Evolutionary conservation across 1,140 invertebrate genomes (phyloP), one percentile per base, ranked within the genome.

Genomic region (Brachionus asplanchnoidis): DNA sequence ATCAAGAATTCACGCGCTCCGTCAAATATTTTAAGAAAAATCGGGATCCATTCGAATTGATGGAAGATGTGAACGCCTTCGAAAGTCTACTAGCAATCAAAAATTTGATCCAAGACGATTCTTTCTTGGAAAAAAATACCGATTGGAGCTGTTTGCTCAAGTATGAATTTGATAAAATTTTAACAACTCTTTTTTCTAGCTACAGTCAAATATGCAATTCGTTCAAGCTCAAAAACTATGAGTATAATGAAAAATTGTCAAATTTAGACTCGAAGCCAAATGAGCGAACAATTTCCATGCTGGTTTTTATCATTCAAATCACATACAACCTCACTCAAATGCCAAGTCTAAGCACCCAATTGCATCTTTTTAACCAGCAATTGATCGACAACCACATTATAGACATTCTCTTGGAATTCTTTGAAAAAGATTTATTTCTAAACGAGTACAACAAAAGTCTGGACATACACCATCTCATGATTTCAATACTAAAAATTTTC

Each of bases 101-200:
- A 28, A 40, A 68, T 68, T 32, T 68, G 32, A 36, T 68, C 12
- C 26, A 40, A 28, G 66, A 68, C n/a, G 26, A 68, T 32, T 32
- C 66, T n/a, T 68, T 68, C 32, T 32, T 68, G 26, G 66, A 68
- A 68, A 68, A 68, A 32, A 68, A 68, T 9, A 68, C 66, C n/a
- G 66, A 68, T 14, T 68, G 66, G 66, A 68, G 26, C 26, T 68
- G 26, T 68, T 75, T 75, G 17, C 20, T 75, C 14, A 44, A 75
- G 40, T 42, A 75, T 20, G 40, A 75, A 17, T 75, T 75, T 32
- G 70, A 75, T 44, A 23, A 75, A 44, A 42, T 75, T 40, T 17
- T 75, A 44, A 75, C 40, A 42, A 44, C n/a, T 20, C 36, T 75
- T 14, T 75, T 40, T 42, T 42, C 70, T 8, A 42, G 26, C 3